phyloP scores from a whole-genome alignment of 1,140 invertebrate species.

The Tetraneura akinire region DNA sequence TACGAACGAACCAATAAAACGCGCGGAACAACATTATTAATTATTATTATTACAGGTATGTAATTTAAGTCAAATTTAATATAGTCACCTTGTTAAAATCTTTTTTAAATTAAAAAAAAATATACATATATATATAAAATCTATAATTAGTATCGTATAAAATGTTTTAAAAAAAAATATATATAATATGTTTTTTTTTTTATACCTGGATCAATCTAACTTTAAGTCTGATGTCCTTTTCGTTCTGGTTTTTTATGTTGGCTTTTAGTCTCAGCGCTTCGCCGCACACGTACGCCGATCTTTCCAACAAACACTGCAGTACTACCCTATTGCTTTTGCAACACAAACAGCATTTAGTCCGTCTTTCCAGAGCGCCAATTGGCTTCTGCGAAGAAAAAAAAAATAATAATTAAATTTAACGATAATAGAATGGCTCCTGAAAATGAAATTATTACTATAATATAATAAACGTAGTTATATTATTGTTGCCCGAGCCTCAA shows the following conservation, averaged over 20 bases:
- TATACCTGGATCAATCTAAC: conserved; percentile 72
- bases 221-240: conserved; percentile 71
- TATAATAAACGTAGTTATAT: no score
- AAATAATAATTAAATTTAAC: not conserved
- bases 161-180: not conserved
- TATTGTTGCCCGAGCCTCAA: no score
- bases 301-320: conserved; percentile 69
- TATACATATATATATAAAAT: no score
- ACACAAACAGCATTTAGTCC: conserved; percentile 74
- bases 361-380: conserved; percentile 69
- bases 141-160: not conserved
- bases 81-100: no score
- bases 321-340: conserved; percentile 73
- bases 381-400: conserved; percentile 71
- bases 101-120: no score
- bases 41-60: no score
- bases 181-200: no score
- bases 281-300: conserved; percentile 79
- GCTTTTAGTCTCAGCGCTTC: conserved; percentile 76
- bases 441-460: no score
- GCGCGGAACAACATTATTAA: no score
- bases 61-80: no score
- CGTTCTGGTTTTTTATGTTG: conserved; percentile 77
- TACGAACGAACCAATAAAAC: no score
- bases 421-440: no score